Evolutionary conservation across 2,113 vertebrate genomes (phyloP), one percentile per base, ranked within the genome.

Genomic region (Conger conger): DNA sequence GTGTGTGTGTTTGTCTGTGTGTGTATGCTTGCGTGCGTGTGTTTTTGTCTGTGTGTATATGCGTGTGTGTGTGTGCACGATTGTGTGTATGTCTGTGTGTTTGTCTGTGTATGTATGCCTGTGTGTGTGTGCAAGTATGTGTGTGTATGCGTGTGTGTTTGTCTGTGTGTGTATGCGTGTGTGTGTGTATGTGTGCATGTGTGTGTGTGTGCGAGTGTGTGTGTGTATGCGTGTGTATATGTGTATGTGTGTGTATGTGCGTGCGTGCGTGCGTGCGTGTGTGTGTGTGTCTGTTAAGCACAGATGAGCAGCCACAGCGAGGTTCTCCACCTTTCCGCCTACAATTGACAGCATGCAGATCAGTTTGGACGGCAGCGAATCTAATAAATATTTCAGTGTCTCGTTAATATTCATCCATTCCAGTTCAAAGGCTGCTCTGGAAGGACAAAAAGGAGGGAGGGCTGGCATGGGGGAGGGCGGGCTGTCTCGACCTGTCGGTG

Each of bases 321-420:
- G 1, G 33, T 11, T 73, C 27, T 73, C 8, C 73, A 27, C 18
- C 45, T 2, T 8, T n/a, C 42, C 15, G 42, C 16, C 18, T 45
- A 35, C 42, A 3, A 17, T 18, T 16, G 83, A 30, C 73, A 83
- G 68, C 68, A 35, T 9, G 27, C 11, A 50, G 63, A 76, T 77
- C 73, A 37, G 68, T 76, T 76, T 36, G 23, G 42, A 57, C 33
- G 57, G 68, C 18, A 83, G 76, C 45, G 0, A 84, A 84, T 57
- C 30, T n/a, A 18, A 78, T 84, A 76, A 79, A 79, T 30, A 78
- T 84, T 76, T 78, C n/a, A 84, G 33, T 33, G 27, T 35, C 45
- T 54, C 5, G 33, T 84, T 78, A 84, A 84, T 78, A 84, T 84
- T 84, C 83, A 78, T 53, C 45, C 53, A 76, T 23, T 4, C 30